Evolutionary conservation across 2,888 invertebrate genomes (phyloP), one percentile per base, ranked within the genome.

Genomic region (Ophonus ardosiacus): DNA sequence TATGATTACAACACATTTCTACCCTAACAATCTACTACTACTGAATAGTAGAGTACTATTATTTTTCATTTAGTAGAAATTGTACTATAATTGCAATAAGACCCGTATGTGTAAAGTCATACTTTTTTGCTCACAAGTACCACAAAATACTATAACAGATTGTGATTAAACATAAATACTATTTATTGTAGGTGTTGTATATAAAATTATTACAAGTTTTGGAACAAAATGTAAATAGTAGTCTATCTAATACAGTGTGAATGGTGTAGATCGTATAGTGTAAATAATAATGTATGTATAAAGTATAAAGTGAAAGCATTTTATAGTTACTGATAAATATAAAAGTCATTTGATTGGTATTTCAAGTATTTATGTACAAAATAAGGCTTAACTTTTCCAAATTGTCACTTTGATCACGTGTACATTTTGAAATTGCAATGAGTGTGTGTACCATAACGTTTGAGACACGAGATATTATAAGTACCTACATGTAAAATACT

Each of bases 131-230:
- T 83, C 59, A 59, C 51, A 74, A 82, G 76, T 74, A 83, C 82
- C 82, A 74, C 82, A 79, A 68, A 78, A 63, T 61, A 84, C 84
- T 80, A 84, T 68, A 80, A 61, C 68, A 78, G 40, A 84, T 51
- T 84, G 84, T 84, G 84, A 84, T 84, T 56, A 56, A 63, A 78
- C 21, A 59, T 51, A 84, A 68, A 84, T 40, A 78, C 56, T 76
- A 61, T 79, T 59, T 84, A 84, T 79, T 84, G 84, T 79, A 84
- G 63, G 68, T 81, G 81, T 84, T 84, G 84, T 84, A 84, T 84
- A 84, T 84, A 84, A 76, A 78, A 76, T 74, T 40, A 84, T 17
- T 59, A 81, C 81, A 57, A 83, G 83, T 83, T 83, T 83, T 68
- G 57, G 61, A 76, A 83, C 59, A 83, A 83, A 61, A 38, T 84